Base-by-base conservation (phyloP, 92 coral and sea anemone species). In the Isaurus tuberculatus region DNA sequence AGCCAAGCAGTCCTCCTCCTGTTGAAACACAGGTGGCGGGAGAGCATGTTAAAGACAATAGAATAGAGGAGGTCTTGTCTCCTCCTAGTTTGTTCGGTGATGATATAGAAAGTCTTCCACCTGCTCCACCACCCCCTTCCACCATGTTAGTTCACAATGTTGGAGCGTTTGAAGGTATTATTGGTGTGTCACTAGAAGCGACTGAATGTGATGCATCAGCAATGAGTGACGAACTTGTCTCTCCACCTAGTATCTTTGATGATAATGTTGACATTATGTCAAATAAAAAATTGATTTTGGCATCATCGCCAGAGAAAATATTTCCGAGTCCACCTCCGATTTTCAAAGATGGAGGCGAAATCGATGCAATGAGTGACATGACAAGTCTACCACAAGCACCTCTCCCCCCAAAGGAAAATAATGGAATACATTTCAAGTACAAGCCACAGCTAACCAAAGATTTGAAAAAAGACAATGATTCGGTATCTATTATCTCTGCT, bases 51-150 rank as follows among this genome's bases (percentile, higher is more conserved):
- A 33, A 15, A 17, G 29, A 75, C 16, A 44, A 77, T 11, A 3
- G 22, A 8, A 83, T 44, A 25, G 89, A 65, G 42, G 34, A 53
- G 5, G 51, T 91, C 53, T 53, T 90, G 36, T 78, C 91, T 34
- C 98, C 98, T 9, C 95, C 98, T 34, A 94, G 91, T 61, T 73
- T 94, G 43, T 94, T 94, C 85, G 92, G 87, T 65, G 93, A 94
- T 44, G 92, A 89, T 27, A 44, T 43, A 0, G 90, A 89, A 42
- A 89, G 92, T 55, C 87, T 89, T 34, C 79, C 95, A 0, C 93
- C 97, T 14, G 92, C 92, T 31, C 97, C 94, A 11, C 97, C 97
- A 17, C 94, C 97, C 49, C 94, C 97, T 7, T 28, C 37, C 14
- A 46, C 65, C 53, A 42, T 78, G 36, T 14, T 73, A 19, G 20